Base-by-base conservation (phyloP, 1,140 invertebrate species). In the Pteromalus puparum region DNA sequence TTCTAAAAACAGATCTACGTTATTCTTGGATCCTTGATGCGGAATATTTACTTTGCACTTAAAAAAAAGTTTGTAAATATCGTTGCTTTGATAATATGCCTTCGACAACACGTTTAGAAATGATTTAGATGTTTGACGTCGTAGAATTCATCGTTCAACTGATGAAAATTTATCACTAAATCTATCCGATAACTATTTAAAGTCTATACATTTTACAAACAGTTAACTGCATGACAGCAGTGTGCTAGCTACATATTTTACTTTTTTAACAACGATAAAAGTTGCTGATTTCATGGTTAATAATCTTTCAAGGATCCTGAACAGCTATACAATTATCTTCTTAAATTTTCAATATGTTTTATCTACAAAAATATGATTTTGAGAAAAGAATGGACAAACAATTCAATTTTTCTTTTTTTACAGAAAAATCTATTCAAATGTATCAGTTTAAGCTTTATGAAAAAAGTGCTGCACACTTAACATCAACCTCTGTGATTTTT, bases 181-280 rank as follows among this genome's bases (percentile, higher is more conserved):
- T 73, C 72, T 38, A 73, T 42, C 72, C 72, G 34, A 73, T 18
- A 73, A 38, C 72, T 73, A 73, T 73, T n/a, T 42, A 18, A 38
- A 73, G n/a, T 73, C 30, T 38, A 38, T 42, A 73, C 21, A n/a
- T 73, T 38, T 21, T 21, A 73, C 72, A 42, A 34, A 73, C 10
- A 18, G 26, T 73, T 42, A 38, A 73, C 34, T 73, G 72, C 72
- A 38, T n/a, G 13, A 2, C 34, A 73, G 18, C 34, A 73, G 72
- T 73, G 72, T 38, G 72, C 72, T 18, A 73, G 72, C 30, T 61
- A 61, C 18, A 6, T 61, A 21, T 61, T 34, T 34, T n/a, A 21
- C 12, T 38, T 73, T 73, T 42, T 7, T 9, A 15, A 73, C 34
- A 38, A n/a, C 2, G 18, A 73, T 34, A 3, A 73, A 38, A 42